Conservation (phyloP, 2,113 vertebrate genomes). For the Cebus imitator region DNA sequence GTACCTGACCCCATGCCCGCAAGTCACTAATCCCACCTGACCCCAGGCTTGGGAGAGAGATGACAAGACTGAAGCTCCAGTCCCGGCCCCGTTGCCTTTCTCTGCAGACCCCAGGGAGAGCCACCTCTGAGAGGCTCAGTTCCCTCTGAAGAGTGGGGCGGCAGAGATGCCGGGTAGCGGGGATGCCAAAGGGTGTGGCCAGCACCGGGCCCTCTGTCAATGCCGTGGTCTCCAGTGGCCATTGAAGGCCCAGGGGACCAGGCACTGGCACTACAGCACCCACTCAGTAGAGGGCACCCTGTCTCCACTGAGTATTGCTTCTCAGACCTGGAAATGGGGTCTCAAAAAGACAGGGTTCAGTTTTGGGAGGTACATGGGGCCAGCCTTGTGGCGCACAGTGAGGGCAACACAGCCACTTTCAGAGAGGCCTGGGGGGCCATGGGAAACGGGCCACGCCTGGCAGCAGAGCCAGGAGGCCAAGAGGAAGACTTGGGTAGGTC, state of each 20-base stretch:
- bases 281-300: not conserved
- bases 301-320: not conserved
- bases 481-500: not conserved
- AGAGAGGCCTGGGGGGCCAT: not conserved
- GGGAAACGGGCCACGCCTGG: not conserved
- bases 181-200: not conserved
- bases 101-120: not conserved
- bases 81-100: not conserved
- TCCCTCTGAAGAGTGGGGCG: not conserved
- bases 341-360: not conserved
- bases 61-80: not conserved
- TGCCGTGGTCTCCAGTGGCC: fast-evolving
- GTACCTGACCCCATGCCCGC: not conserved
- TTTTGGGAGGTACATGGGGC: fast-evolving
- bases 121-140: not conserved
- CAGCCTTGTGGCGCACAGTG: fast-evolving
- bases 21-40: not conserved
- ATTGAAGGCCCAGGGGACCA: fast-evolving
- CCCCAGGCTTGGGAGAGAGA: not conserved
- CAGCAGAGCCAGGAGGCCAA: not conserved
- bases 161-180: not conserved
- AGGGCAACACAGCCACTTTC: not conserved
- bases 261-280: not conserved
- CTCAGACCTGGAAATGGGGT: not conserved
- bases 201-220: not conserved